Percentiles rank a stretch among this genome's conserved stretches.
Evolutionary conservation across 1,140 invertebrate species (phyloP).

Genomic region (Portunus trituberculatus): DNA sequence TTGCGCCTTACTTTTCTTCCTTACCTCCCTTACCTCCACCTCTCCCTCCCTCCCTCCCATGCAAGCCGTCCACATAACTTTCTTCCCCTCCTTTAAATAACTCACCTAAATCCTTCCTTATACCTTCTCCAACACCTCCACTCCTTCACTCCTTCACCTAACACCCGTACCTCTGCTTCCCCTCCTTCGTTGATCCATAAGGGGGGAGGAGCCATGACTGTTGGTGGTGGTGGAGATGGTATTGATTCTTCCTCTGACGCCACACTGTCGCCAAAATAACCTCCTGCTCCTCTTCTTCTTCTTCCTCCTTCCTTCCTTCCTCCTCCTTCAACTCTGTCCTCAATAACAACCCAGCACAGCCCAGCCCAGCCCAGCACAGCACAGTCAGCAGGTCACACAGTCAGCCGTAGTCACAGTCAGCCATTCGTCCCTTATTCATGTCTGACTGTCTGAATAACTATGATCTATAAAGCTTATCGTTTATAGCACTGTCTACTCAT

Average conservation of each 20-base stretch:
- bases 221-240: neutral
- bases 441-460: too few relatives aligned
- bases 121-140: neutral
- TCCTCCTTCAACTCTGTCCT: neutral
- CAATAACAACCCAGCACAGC: too few relatives aligned
- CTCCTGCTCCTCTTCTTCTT: neutral
- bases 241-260: neutral
- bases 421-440: neutral
- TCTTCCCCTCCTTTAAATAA: neutral
- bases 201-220: neutral
- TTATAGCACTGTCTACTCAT: too few relatives aligned
- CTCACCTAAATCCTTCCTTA: neutral
- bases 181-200: neutral
- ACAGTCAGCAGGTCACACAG: too few relatives aligned
- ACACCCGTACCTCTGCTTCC: neutral
- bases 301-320: neutral
- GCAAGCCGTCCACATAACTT: neutral
- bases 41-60: neutral
- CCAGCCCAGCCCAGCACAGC: too few relatives aligned
- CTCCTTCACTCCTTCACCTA: neutral
- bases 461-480: too few relatives aligned
- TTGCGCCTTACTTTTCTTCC: neutral
- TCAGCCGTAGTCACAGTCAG: too few relatives aligned
- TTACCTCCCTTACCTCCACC: neutral
- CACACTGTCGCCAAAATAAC: neutral